Evolutionary conservation across 2,113 vertebrate genomes (phyloP).

Genomic region (Ia io): DNA sequence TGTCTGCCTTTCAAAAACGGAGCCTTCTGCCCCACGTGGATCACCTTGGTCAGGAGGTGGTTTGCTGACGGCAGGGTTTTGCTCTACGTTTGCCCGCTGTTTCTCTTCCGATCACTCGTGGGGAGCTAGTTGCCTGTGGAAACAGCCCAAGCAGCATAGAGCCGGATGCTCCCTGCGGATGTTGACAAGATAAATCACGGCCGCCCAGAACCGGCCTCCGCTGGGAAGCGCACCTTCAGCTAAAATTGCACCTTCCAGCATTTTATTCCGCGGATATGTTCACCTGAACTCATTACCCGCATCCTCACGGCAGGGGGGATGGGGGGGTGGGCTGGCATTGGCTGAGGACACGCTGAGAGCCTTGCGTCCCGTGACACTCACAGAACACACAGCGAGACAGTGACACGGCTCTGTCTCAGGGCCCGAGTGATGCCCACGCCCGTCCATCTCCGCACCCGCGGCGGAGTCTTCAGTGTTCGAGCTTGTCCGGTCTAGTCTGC

Average conservation of each 20-base stretch:
- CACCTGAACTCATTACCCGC: conserved; percentile 26
- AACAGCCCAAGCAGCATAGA: not conserved
- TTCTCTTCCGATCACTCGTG: conserved; percentile 27
- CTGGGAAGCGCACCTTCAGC: not conserved
- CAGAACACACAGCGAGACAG: conserved; percentile 52
- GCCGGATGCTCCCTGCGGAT: not conserved
- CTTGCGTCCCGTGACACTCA: conserved; percentile 52
- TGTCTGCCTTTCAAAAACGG: not conserved
- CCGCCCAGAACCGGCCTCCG: not conserved
- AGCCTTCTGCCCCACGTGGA: not conserved
- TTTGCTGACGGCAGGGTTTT: not conserved
- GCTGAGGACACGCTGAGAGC: not conserved
- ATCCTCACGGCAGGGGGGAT: not conserved
- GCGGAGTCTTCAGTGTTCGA: conserved; percentile 53
- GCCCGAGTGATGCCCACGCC: conserved; percentile 59
- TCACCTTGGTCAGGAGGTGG: not conserved
- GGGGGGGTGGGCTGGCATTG: not conserved
- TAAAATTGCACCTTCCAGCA: conserved; percentile 5
- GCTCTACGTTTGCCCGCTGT: not conserved
- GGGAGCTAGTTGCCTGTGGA: not conserved
- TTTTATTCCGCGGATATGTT: not conserved
- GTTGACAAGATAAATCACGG: not conserved
- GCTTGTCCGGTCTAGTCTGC: conserved; percentile 49
- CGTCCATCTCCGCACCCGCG: conserved; percentile 37
- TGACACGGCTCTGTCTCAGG: conserved; percentile 37